Evolutionary conservation across 2,888 invertebrate genomes (phyloP).

Genomic region (Nyleta sp.): DNA sequence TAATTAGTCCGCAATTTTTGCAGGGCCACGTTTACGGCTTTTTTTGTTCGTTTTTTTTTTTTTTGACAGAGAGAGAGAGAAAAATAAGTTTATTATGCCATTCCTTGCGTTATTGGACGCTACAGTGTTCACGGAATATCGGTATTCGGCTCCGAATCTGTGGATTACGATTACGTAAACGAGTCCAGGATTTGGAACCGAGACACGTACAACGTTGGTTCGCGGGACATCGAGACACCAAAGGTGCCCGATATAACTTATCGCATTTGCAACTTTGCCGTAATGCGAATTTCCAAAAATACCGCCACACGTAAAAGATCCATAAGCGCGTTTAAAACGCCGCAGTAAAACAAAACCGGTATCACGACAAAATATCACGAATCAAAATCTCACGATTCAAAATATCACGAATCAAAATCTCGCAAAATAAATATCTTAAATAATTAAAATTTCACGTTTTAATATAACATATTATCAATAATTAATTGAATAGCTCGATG

Average conservation of each 20-base stretch:
- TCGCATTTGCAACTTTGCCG: conserved; percentile 13
- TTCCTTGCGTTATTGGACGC: conserved; percentile 20
- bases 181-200: conserved; percentile 31
- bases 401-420: too few species aligned
- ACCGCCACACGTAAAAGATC: not conserved
- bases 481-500: conserved; percentile 52
- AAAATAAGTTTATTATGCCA: not conserved
- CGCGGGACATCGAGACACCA: conserved; percentile 19
- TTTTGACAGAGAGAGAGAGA: too few species aligned
- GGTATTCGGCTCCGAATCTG: conserved; percentile 30
- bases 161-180: conserved; percentile 17
- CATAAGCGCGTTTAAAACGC: not conserved
- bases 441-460: too few species aligned
- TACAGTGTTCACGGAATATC: conserved; percentile 18
- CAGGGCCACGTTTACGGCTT: too few species aligned
- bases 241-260: conserved; percentile 11
- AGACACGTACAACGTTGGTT: conserved; percentile 42
- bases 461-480: conserved; percentile 41
- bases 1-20: conserved; percentile 4
- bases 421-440: too few species aligned
- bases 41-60: too few species aligned
- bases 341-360: too few species aligned
- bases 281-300: not conserved
- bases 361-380: too few species aligned
- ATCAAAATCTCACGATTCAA: too few species aligned